Percentiles rank a stretch among this genome's conserved stretches.
phyloP scores from a whole-genome alignment of 2,888 invertebrate genomes.

The Dasysyrphus albostriatus region DNA sequence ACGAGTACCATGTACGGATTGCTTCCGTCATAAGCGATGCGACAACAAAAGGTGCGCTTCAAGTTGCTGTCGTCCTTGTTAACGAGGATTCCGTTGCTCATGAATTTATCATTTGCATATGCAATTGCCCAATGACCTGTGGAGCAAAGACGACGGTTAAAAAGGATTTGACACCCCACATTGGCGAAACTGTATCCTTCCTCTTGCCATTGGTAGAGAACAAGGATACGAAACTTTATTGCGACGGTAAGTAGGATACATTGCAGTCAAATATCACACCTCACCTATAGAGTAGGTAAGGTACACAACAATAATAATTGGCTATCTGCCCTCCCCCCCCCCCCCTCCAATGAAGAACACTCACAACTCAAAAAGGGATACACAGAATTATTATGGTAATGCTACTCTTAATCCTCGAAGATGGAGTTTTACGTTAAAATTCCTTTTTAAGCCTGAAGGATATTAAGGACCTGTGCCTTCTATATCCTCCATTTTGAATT shows the following conservation, averaged over 20 bases:
- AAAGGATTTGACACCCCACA: conserved; percentile 78
- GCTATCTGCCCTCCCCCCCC: not conserved
- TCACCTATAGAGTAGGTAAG: not conserved
- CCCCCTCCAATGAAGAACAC: not conserved
- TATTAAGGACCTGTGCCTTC: conserved; percentile 7
- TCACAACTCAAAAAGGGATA: not conserved
- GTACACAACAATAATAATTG: not conserved
- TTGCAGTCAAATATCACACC: not conserved
- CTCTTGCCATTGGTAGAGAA: conserved; percentile 78
- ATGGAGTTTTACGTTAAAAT: conserved; percentile 42
- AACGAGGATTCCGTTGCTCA: conserved; percentile 78
- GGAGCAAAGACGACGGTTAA: conserved; percentile 76
- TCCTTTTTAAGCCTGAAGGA: conserved; percentile 46
- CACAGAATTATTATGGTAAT: conserved; percentile 34
- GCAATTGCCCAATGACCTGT: conserved; percentile 78
- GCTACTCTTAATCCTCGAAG: conserved; percentile 48
- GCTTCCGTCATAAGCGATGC: conserved; percentile 79
- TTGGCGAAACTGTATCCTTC: conserved; percentile 78
- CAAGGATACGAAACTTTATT: conserved; percentile 76
- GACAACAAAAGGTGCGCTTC: conserved; percentile 79
- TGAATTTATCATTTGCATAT: conserved; percentile 78
- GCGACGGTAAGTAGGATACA: conserved; percentile 78
- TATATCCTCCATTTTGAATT: conserved; percentile 45
- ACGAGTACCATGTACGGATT: conserved; percentile 78
- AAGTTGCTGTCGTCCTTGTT: conserved; percentile 78